Evolutionary conservation across 2,888 invertebrate species (phyloP).

Genomic region (Pseudococcus viburni): DNA sequence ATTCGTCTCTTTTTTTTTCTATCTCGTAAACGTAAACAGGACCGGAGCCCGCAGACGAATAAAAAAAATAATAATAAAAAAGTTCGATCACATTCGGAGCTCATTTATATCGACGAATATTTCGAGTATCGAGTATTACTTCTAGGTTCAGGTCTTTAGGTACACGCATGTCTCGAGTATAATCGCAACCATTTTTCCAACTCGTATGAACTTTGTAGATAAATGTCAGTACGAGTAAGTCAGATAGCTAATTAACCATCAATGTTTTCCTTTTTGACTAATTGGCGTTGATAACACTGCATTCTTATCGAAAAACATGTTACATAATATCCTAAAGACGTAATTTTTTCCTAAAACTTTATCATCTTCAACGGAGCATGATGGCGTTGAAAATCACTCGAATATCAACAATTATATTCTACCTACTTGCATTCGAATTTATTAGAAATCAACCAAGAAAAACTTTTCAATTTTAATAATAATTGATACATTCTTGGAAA

Average conservation of each 20-base stretch:
- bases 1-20: not conserved
- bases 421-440: too few species aligned
- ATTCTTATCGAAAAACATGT: too few species aligned
- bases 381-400: too few species aligned
- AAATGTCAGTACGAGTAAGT: not conserved
- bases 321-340: too few species aligned
- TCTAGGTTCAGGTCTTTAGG: not conserved
- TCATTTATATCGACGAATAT: not conserved
- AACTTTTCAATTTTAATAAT: too few species aligned
- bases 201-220: not conserved
- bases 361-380: too few species aligned
- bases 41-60: conserved; percentile 4
- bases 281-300: not conserved
- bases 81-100: not conserved
- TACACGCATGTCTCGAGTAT: not conserved
- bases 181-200: not conserved
- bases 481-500: too few species aligned
- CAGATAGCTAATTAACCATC: not conserved
- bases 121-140: not conserved
- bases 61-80: not conserved
- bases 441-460: too few species aligned
- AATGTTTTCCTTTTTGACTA: not conserved
- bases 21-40: not conserved
- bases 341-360: too few species aligned
- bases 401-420: too few species aligned